Evolutionary conservation across 2,113 vertebrate genomes (phyloP).

Genomic region (Athene cunicularia): DNA sequence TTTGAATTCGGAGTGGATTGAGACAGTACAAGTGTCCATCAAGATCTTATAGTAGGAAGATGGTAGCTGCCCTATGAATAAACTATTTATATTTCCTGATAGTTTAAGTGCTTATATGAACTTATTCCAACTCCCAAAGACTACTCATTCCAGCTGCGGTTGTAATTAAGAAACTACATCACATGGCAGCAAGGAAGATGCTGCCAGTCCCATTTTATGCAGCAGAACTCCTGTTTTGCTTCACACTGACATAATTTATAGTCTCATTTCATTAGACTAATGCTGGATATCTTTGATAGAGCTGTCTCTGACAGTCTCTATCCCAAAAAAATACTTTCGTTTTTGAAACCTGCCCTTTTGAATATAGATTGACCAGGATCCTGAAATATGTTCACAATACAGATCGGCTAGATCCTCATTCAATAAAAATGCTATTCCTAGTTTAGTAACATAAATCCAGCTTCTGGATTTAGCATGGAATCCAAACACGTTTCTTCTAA

Average conservation of each 20-base stretch:
- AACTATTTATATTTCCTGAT: slow-evolving; percentile 76
- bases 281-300: neutral
- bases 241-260: slow-evolving; percentile 53
- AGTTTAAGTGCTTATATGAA: slow-evolving; percentile 76
- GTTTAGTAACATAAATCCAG: neutral
- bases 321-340: neutral
- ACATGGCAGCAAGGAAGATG: slow-evolving; percentile 51
- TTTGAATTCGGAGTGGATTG: slow-evolving; percentile 65
- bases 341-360: neutral
- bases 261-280: slow-evolving; percentile 59
- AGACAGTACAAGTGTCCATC: slow-evolving; percentile 73
- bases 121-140: slow-evolving; percentile 75
- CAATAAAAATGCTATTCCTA: neutral
- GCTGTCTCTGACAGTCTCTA: neutral
- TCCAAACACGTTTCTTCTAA: neutral
- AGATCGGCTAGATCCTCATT: neutral
- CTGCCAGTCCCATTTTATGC: slow-evolving; percentile 54
- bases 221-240: slow-evolving; percentile 42
- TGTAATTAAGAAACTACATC: slow-evolving; percentile 74
- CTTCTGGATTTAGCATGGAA: neutral
- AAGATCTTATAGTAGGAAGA: slow-evolving; percentile 62
- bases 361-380: neutral
- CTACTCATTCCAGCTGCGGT: slow-evolving; percentile 46
- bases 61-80: slow-evolving; percentile 64
- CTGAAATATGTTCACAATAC: fast-evolving